Evolutionary conservation across 2,113 vertebrate species (phyloP).

Genomic region (Calidris pygmaea): DNA sequence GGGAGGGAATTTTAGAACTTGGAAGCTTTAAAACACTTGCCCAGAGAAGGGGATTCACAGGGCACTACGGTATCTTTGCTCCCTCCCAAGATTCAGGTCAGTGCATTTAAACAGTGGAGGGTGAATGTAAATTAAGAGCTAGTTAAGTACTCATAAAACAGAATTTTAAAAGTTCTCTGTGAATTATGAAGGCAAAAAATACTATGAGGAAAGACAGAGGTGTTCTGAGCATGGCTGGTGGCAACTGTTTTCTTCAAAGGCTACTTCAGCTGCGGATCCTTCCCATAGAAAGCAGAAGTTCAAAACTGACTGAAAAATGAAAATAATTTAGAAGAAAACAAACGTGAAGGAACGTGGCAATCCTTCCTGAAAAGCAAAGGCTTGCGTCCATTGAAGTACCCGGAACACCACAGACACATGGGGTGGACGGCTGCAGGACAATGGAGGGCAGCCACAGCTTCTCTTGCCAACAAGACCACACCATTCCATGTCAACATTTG

Average conservation of each 20-base stretch:
- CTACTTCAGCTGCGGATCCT: not conserved
- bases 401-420: not conserved
- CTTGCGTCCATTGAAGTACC: not conserved
- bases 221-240: not conserved
- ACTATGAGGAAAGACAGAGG: not conserved
- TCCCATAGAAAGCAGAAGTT: not conserved
- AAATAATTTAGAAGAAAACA: slow-evolving; percentile 1
- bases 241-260: not conserved
- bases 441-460: not conserved
- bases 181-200: not conserved
- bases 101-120: not conserved
- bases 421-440: not conserved
- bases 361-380: not conserved
- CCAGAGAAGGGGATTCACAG: not conserved
- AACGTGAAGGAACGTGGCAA: not conserved
- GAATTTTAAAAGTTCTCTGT: not conserved
- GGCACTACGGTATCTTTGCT: not conserved
- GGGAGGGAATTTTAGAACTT: not conserved
- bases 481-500: not conserved
- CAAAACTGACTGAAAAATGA: not conserved
- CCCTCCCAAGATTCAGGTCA: not conserved
- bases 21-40: not conserved
- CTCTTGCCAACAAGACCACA: not conserved
- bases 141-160: not conserved
- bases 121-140: not conserved